Evolutionary conservation across 2,113 vertebrate genomes (phyloP), one percentile per base, ranked within the genome.

Genomic region (Octodon degus): DNA sequence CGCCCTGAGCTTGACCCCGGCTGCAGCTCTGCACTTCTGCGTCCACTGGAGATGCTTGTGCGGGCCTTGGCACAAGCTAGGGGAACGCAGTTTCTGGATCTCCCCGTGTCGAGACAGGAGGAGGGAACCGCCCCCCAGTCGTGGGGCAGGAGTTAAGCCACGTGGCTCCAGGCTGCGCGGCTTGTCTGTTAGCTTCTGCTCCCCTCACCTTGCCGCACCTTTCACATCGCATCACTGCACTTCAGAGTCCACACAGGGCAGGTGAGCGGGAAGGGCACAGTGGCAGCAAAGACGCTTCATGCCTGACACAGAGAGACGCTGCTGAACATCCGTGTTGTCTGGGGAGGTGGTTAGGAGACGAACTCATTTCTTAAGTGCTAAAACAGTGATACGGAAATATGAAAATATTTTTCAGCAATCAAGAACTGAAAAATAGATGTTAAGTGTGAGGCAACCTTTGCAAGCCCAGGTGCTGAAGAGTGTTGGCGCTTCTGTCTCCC

Each of bases 341-440:
- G n/a, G 27, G 16, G 25, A 82, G 32, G 62, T 9, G 27, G 7
- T 13, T 34, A 65, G 34, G 40, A 40, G 10, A 81, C 7, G 14
- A 90, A 70, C 32, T n/a, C 17, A 11, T 63, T 53, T 88, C 27
- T 22, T 4, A 90, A 65, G 30, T 67, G 24, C 88, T 88, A 81
- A 91, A 91, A 63, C 47, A 87, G 67, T 37, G 17, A 17, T 12
- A 63, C 9, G 1, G n/a, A 53, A 91, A 81, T 86, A 53, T 24
- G 82, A 84, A 93, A 86, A 86, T 77, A 60, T 25, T 70, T 58
- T 84, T 43, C 47, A 20, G 34, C 68, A 90, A 90, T 24, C n/a
- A 89, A 82, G 67, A 67, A 89, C 14, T 85, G 22, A n/a, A 19
- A 83, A 96, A 72, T 50, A 82, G 43, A 88, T 63, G 86, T 82